phyloP scores from a whole-genome alignment of 2,113 vertebrate genomes.

The Naja naja region DNA sequence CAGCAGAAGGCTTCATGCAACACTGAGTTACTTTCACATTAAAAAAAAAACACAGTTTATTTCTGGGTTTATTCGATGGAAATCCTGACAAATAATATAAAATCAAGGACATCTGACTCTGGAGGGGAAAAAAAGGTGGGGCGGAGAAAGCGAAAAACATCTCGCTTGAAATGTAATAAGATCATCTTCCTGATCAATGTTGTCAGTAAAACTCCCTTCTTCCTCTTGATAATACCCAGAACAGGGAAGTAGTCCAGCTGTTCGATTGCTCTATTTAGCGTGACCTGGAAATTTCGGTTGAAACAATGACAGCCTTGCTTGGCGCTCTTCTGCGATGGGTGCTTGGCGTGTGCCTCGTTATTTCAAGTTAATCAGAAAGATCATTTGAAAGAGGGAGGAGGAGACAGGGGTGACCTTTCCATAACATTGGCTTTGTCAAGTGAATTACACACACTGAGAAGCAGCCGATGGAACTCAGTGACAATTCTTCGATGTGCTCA shows the following conservation, averaged over 20 bases:
- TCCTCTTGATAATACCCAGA: background rate
- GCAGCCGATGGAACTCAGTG: background rate
- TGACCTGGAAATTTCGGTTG: background rate
- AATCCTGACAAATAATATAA: background rate
- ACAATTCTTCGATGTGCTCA: conserved; percentile 11
- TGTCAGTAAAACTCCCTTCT: background rate
- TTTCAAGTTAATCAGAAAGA: conserved; percentile 1
- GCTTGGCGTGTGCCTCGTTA: background rate
- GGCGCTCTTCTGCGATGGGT: background rate
- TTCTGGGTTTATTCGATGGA: background rate
- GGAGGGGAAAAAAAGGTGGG: accelerated
- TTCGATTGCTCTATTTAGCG: background rate
- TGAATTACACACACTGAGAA: background rate
- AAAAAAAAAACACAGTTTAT: background rate
- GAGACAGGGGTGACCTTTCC: background rate
- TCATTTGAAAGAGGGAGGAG: background rate
- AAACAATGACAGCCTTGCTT: background rate
- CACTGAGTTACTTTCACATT: background rate
- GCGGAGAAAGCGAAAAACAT: background rate
- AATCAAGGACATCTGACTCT: background rate
- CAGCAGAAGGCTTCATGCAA: background rate
- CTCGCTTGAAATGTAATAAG: background rate
- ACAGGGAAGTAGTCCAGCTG: background rate
- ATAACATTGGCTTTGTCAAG: background rate
- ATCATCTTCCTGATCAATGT: background rate